A percentile compares a stretch with the other conserved stretches of the same genome.
These are phyloP conservation scores for Sisyra nigra DNA, from an alignment of 2,888 invertebrate genomes.

Conservation along the genomic window DNA sequence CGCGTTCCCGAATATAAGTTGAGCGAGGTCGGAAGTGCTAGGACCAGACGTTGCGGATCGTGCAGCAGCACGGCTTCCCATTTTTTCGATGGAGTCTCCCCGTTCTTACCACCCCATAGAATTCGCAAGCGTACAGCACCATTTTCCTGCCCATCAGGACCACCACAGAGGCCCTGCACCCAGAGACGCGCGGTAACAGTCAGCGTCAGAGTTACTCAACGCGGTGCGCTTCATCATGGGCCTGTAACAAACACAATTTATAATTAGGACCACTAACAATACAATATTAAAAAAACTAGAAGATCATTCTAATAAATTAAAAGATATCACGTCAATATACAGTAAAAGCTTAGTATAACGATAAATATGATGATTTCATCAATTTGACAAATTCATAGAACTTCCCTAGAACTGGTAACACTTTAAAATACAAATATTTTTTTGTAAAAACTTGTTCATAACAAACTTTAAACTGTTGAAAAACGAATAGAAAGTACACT, in stretches of 20 bases:
- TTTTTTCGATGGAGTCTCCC: conserved; percentile 29
- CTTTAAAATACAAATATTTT: too few species aligned
- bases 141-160: conserved; percentile 70
- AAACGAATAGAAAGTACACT: too few species aligned
- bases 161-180: conserved; percentile 99
- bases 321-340: too few species aligned
- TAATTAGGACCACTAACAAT: too few species aligned
- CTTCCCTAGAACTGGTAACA: too few species aligned
- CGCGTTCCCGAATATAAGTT: conserved; percentile 84
- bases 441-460: too few species aligned
- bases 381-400: too few species aligned
- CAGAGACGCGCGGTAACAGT: conserved; percentile 74
- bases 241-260: conserved; percentile 15
- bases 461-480: too few species aligned
- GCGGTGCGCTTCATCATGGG: conserved; percentile 42
- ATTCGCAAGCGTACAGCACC: conserved; percentile 36
- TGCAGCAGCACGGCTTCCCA: conserved; percentile 27
- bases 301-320: too few species aligned
- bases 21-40: conserved; percentile 65
- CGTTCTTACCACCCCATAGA: conserved; percentile 31
- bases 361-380: too few species aligned
- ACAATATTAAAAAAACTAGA: too few species aligned
- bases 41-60: conserved; percentile 65
- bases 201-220: conserved; percentile 52
- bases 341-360: too few species aligned